phyloP scores from a whole-genome alignment of 2,113 vertebrate genomes.

The Rhinolophus ferrumequinum region DNA sequence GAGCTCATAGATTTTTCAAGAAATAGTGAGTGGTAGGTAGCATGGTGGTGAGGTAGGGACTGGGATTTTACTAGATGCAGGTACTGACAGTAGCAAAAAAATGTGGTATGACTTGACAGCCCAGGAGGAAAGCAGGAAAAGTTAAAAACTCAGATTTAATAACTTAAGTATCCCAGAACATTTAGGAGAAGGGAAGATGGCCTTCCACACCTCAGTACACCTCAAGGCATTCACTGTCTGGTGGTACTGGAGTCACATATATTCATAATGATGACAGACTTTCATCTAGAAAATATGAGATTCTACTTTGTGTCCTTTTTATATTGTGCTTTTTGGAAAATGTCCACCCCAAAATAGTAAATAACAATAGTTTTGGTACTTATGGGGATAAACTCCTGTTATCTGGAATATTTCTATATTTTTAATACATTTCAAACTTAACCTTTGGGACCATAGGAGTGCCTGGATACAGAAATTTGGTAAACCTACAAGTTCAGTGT shows the following conservation, averaged over 20 bases:
- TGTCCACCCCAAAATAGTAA: background rate
- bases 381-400: background rate
- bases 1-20: background rate
- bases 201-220: background rate
- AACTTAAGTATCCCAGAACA: background rate
- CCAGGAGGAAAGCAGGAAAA: background rate
- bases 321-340: background rate
- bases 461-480: background rate
- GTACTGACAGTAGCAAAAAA: background rate
- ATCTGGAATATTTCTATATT: background rate
- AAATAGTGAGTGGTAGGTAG: background rate
- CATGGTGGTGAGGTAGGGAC: background rate
- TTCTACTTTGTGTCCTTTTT: background rate
- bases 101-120: background rate
- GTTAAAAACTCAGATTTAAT: background rate
- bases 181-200: background rate
- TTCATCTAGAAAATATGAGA: background rate
- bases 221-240: background rate
- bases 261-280: background rate
- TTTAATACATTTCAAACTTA: background rate
- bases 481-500: background rate
- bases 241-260: background rate
- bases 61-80: background rate
- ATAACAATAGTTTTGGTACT: background rate
- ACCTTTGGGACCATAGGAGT: background rate